Base-by-base conservation (phyloP, 2,797 vertebrate genomes). In the Botia kubotai region DNA sequence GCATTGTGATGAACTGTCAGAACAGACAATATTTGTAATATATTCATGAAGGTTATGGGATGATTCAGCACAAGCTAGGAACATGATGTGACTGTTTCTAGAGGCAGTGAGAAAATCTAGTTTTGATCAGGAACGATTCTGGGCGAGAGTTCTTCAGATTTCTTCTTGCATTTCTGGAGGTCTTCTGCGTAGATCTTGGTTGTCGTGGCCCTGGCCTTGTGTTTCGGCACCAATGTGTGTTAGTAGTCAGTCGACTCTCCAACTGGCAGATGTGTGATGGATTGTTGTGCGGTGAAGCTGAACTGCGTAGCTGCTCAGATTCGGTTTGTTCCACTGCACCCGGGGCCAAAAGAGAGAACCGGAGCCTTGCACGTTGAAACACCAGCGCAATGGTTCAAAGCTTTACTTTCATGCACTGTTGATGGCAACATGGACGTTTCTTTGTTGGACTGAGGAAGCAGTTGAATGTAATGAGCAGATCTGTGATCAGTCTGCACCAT, bases 281-380 rank as follows among this genome's bases (percentile, higher is more conserved):
- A 78, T 77, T 57, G 65, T 48, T 67, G 76, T 79, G 71, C 75
- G 67, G 55, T 53, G 67, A 36, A 78, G 75, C 58, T 52, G 79
- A 81, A 80, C 75, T 53, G 21, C n/a, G 10, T 19, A 48, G 72
- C 84, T 39, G 23, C 33, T 74, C 26, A 11, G 55, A 48, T 55
- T 58, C 17, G 62, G 72, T 75, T 65, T 81, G 82, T 72, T 72
- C 74, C 70, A 80, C 68, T 46, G 50, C 33, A 77, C 63, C 55
- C 50, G 52, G 39, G 71, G 79, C 62, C n/a, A 23, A 68, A 72
- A 33, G 63, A 58, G 71, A 68, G 11, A 79, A 72, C 68, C 10
- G 21, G n/a, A 71, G 16, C 46, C 57, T 11, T 48, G 52, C 21
- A 21, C 71, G 67, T 68, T 50, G 33, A 80, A 80, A 52, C 26